These are phyloP conservation scores for Bombus confusus DNA, from an alignment of 1,140 invertebrate species.

Conservation along the genomic window DNA sequence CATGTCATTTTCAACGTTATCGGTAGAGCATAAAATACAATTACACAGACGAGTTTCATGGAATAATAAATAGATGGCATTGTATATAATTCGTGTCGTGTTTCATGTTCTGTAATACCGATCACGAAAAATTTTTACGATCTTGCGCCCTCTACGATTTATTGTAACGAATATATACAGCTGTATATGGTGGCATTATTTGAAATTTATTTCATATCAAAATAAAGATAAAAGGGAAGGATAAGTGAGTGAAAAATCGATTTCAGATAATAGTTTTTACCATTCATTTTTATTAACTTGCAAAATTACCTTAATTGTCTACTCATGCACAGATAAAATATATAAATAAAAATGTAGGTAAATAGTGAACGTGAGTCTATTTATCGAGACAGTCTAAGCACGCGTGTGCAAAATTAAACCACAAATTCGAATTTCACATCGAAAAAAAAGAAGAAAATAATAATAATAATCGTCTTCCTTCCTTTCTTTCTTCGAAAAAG, in stretches of 20 bases:
- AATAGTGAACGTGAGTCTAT: constrained; percentile 59
- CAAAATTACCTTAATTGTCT: constrained; percentile 63
- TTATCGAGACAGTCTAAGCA: constrained; percentile 40
- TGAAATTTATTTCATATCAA: neutral
- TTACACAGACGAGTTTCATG: neutral
- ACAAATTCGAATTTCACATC: constrained; percentile 21
- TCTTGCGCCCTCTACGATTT: neutral
- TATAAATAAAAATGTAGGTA: constrained; percentile 64
- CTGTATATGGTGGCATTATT: neutral
- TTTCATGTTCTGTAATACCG: neutral
- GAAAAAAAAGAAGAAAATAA: neutral
- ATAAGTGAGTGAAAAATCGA: neutral
- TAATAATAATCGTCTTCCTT: neutral
- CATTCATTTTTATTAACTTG: constrained; percentile 64
- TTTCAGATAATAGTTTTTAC: constrained; percentile 21
- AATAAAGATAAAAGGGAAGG: neutral
- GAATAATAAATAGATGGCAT: neutral
- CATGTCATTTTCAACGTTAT: neutral
- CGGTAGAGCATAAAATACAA: neutral
- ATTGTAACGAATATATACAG: neutral
- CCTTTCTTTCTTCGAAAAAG: neutral
- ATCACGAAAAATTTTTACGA: neutral
- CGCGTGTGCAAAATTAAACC: constrained; percentile 44
- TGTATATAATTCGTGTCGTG: neutral
- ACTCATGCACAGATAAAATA: constrained; percentile 69